These are phyloP conservation scores for Chelonus formosanus DNA, from an alignment of 2,888 invertebrate species.

Conservation along the genomic window DNA sequence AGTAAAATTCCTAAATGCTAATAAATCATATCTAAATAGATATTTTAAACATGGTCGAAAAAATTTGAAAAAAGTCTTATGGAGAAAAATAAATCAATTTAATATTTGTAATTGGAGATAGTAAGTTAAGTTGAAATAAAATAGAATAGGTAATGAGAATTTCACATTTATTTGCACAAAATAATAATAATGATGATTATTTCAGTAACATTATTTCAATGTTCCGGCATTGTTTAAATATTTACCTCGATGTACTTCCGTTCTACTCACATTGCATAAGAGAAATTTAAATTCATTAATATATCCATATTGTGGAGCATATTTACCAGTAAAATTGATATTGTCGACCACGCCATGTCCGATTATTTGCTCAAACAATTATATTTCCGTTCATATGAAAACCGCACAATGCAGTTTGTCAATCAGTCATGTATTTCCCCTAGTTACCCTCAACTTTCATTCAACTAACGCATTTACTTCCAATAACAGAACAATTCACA, in stretches of 20 bases:
- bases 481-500: constrained; percentile 6
- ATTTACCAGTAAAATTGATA: constrained; percentile 58
- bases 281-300: constrained; percentile 10
- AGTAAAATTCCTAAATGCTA: no score
- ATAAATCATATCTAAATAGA: no score
- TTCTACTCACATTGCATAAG: no score
- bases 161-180: no score
- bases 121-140: no score
- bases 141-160: no score
- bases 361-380: constrained; percentile 59
- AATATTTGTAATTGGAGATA: no score
- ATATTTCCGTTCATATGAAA: constrained; percentile 39
- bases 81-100: no score
- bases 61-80: no score
- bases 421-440: constrained; percentile 26
- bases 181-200: no score
- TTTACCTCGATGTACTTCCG: no score
- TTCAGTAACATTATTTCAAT: not conserved
- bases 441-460: constrained; percentile 4
- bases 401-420: constrained; percentile 23
- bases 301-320: constrained; percentile 35
- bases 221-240: not conserved
- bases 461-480: constrained; percentile 6
- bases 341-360: constrained; percentile 30
- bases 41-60: no score